A percentile compares a stretch with the other conserved stretches of the same genome.
phyloP scores from a whole-genome alignment of 1,140 invertebrate species.

The Ips nitidus region DNA sequence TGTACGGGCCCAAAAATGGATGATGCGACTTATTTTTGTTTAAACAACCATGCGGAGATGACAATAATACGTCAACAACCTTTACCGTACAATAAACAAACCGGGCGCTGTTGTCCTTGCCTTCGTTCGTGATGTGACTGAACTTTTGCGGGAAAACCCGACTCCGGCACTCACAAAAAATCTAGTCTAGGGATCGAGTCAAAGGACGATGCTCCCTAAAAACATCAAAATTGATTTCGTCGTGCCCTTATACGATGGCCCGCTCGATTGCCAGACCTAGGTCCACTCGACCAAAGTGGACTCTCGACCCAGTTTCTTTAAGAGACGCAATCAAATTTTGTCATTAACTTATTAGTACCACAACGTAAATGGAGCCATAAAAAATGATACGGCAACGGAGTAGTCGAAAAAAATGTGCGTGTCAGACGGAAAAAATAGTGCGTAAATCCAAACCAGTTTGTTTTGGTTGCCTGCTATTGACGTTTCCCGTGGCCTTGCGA shows the following conservation, averaged over 20 bases:
- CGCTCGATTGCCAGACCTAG: too few species aligned
- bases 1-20: slow-evolving; percentile 10
- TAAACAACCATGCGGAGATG: slow-evolving; percentile 15
- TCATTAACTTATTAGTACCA: background rate
- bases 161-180: background rate
- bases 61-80: slow-evolving; percentile 14
- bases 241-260: too few species aligned
- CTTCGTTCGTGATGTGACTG: slow-evolving; percentile 3
- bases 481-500: slow-evolving; percentile 18
- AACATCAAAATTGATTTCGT: too few species aligned
- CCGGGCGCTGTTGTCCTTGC: slow-evolving; percentile 1
- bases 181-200: too few species aligned
- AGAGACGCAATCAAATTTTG: too few species aligned
- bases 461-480: slow-evolving; percentile 6
- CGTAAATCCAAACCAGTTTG: slow-evolving; percentile 17
- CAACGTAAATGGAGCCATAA: background rate
- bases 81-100: slow-evolving; percentile 18
- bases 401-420: background rate
- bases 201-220: too few species aligned
- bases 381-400: background rate
- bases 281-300: too few species aligned
- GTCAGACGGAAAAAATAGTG: slow-evolving; percentile 8
- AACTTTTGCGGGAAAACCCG: background rate
- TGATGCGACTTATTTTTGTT: slow-evolving; percentile 25
- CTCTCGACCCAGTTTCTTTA: too few species aligned